A percentile compares a stretch with the other conserved stretches of the same genome.
phyloP scores from a whole-genome alignment of 2,888 invertebrate species.

The Archips crataeganus region DNA sequence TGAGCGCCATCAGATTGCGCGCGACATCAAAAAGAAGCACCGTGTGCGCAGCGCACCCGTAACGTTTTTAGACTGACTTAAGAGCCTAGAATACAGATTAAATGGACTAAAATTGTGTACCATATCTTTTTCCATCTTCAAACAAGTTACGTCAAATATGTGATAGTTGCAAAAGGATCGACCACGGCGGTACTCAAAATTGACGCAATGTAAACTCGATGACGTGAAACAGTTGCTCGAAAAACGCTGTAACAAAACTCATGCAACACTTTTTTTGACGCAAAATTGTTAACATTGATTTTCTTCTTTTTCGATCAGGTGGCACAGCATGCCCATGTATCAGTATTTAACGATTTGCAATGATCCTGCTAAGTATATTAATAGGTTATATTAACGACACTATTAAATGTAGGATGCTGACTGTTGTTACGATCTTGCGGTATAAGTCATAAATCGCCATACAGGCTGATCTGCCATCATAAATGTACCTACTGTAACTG shows the following conservation, averaged over 20 bases:
- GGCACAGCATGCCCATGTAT: background rate
- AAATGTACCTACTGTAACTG: background rate
- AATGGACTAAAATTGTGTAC: background rate
- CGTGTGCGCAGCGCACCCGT: conserved; percentile 9
- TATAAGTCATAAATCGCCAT: background rate
- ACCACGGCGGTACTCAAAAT: no score
- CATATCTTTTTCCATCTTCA: no score
- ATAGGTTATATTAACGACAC: background rate
- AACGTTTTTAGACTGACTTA: background rate
- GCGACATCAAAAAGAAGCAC: conserved; percentile 18
- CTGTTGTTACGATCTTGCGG: conserved; percentile 1
- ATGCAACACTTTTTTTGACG: no score
- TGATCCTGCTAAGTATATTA: background rate
- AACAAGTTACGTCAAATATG: no score
- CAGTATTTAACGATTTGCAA: background rate
- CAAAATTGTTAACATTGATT: no score
- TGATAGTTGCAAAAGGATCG: no score
- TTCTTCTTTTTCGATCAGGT: no score
- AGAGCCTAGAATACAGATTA: background rate
- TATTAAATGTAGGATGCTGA: background rate
- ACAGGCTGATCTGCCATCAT: background rate
- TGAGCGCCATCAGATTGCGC: conserved; percentile 21
- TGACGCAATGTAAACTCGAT: no score
- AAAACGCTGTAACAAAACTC: no score
- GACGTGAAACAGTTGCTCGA: no score